Evolutionary conservation across 53 echinoderm and acorn worm genomes (phyloP), one percentile per base, ranked within the genome.

Genomic region (Mesocentrotus franciscanus): DNA sequence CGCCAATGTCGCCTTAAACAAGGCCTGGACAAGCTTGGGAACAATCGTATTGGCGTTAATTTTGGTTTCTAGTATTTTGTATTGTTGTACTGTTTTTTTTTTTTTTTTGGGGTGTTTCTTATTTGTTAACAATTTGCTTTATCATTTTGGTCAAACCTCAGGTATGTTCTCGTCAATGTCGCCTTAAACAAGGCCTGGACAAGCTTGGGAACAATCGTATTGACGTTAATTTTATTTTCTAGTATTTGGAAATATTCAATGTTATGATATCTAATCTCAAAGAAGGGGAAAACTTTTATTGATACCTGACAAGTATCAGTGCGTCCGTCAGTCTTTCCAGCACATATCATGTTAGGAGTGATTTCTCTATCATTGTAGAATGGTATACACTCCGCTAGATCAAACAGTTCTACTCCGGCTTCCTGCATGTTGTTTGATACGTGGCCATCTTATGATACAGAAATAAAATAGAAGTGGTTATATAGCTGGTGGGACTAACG

Each of bases 241-340:
- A 30, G 29, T 74, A 4, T 8, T 13, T 74, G 9, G 2, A 74
- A 74, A 74, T 27, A 29, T 27, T 11, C 2, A 74, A 27, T 24
- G 0, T 30, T 30, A 29, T 30, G 27, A 29, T 74, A 12, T 30
- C 8, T 32, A 71, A 71, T 39, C 10, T 12, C 12, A 32, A 30
- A 75, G 75, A 0, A 75, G 27, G 27, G 29, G 29, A 10, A 61
- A 61, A 61, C 3, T 14, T 2, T 11, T 0, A 75, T 27, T 11
- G 10, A 24, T 75, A 93, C 93, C 93, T 93, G 93, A 57, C 93
- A 93, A 26, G 93, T 78, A 71, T 93, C 93, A 32, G 68, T 78
- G 17, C 26, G 9, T 12, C 93, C 93, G 39, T 42, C 71, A n/a
- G 42, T 12, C 17, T 78, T n/a, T 9, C 93, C 93, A n/a, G 93